These are phyloP conservation scores for Gambelia wislizenii DNA, from an alignment of 2,797 vertebrate species.

Conservation along the genomic window DNA sequence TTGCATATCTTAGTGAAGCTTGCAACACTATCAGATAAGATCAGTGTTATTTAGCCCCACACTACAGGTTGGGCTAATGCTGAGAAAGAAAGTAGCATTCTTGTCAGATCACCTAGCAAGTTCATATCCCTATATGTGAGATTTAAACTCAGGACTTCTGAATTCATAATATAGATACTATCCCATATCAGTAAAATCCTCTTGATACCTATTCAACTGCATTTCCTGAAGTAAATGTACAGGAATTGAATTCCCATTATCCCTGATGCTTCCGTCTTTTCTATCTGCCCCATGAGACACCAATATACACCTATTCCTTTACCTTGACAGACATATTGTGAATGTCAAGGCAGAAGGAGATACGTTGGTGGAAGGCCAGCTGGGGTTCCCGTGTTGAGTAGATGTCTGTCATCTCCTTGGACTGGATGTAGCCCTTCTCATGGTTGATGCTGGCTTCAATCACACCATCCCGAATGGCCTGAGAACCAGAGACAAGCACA, in stretches of 20 bases:
- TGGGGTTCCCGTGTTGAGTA: slow-evolving; percentile 97
- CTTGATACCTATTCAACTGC: neutral
- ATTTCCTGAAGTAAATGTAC: neutral
- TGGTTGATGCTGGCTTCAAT: slow-evolving; percentile 99
- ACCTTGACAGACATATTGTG: slow-evolving; percentile 99
- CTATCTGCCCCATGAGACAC: neutral
- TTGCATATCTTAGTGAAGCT: neutral
- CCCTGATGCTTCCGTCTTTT: neutral
- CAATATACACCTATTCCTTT: neutral
- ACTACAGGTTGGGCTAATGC: neutral
- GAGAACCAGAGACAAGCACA: neutral
- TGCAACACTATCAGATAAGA: neutral
- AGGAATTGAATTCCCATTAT: neutral
- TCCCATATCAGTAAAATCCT: too few species aligned
- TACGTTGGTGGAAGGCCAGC: slow-evolving; percentile 97
- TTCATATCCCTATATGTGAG: neutral
- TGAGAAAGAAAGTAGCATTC: neutral
- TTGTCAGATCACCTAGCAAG: too few species aligned
- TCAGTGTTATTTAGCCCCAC: neutral
- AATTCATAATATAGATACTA: neutral
- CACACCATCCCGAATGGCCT: slow-evolving; percentile 97
- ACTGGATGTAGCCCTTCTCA: slow-evolving; percentile 97
- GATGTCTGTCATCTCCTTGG: slow-evolving; percentile 97
- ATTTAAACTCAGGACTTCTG: neutral
- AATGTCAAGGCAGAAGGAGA: slow-evolving; percentile 97